A percentile compares a stretch with the other conserved stretches of the same genome.
These are phyloP conservation scores for Drosophila formosana DNA, from an alignment of 2,888 invertebrate genomes.

Conservation along the genomic window DNA sequence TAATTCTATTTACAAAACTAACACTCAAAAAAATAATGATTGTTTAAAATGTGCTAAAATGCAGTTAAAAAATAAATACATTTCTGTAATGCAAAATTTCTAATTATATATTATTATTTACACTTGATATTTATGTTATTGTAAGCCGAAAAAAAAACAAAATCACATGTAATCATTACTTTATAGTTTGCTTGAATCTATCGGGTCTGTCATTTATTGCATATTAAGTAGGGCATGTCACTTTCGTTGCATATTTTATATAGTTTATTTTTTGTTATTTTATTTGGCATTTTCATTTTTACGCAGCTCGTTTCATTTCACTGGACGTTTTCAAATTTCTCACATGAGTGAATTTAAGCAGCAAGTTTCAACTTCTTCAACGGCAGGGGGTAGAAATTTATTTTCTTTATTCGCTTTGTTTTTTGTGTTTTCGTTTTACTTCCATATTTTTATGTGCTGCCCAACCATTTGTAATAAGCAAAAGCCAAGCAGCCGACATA, in stretches of 20 bases:
- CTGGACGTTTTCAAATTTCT: slow-evolving; percentile 72
- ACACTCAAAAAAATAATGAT: too few species aligned
- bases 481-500: slow-evolving; percentile 48
- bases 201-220: background rate
- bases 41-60: too few species aligned
- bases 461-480: slow-evolving; percentile 66
- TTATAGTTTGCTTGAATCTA: too few species aligned
- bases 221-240: slow-evolving; percentile 14
- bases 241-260: slow-evolving; percentile 10
- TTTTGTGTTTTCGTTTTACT: background rate
- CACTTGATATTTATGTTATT: too few species aligned
- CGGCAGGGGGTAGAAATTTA: slow-evolving; percentile 24
- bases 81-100: too few species aligned
- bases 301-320: slow-evolving; percentile 62
- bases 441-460: slow-evolving; percentile 19
- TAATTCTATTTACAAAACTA: too few species aligned
- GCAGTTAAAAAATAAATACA: too few species aligned
- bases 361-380: slow-evolving; percentile 61
- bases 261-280: background rate
- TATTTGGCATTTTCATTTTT: slow-evolving; percentile 29
- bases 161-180: too few species aligned
- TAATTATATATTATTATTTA: too few species aligned
- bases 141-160: too few species aligned
- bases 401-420: slow-evolving; percentile 20
- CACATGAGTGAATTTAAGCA: slow-evolving; percentile 61